A percentile compares a stretch with the other conserved stretches of the same genome.
phyloP scores from a whole-genome alignment of 2,797 vertebrate genomes.

The Chloroceryle inda region DNA sequence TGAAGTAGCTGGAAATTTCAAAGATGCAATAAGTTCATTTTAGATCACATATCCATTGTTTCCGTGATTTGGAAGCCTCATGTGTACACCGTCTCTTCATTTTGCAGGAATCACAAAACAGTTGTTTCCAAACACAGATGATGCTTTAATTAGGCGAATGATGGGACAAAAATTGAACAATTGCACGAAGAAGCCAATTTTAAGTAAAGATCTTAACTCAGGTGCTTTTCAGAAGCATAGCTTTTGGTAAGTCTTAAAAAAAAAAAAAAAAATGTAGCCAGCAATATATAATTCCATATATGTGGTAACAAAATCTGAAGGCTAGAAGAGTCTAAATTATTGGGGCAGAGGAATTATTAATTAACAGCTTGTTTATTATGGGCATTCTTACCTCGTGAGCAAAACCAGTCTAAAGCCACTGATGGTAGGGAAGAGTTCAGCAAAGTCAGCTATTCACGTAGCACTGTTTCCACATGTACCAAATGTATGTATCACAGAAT shows the following conservation, averaged over 20 bases:
- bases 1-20: not conserved
- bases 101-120: slow-evolving; percentile 81
- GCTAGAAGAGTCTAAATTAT: not conserved
- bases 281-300: not conserved
- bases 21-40: not conserved
- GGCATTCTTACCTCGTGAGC: not conserved
- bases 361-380: not conserved
- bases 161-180: slow-evolving; percentile 84
- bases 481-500: not conserved
- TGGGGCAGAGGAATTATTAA: not conserved
- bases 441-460: not conserved
- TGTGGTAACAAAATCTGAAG: not conserved
- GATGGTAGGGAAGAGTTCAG: rapidly evolving
- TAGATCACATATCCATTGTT: not conserved
- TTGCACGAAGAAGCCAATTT: slow-evolving; percentile 82
- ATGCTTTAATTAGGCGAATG: slow-evolving; percentile 81
- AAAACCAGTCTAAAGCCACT: not conserved
- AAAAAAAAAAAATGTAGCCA: not conserved
- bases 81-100: not conserved
- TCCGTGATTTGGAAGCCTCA: not conserved
- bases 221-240: slow-evolving; percentile 77
- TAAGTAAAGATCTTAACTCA: slow-evolving; percentile 79
- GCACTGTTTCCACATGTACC: not conserved
- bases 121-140: slow-evolving; percentile 81
- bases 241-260: slow-evolving; percentile 68